These are phyloP conservation scores for Pardosa pseudoannulata DNA, from an alignment of 2,888 invertebrate genomes.

Conservation along the genomic window DNA sequence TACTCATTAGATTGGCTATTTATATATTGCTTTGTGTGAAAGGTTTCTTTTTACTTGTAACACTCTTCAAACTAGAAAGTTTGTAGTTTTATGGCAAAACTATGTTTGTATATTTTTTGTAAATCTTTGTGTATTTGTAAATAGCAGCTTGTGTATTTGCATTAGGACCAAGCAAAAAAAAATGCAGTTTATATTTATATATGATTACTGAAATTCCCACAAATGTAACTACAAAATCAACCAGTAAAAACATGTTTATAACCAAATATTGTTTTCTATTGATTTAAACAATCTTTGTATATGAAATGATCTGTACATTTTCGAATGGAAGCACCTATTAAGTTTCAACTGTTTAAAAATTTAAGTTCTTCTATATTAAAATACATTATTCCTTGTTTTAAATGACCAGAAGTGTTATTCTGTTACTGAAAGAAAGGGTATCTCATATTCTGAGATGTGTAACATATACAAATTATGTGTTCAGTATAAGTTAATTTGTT, in stretches of 20 bases:
- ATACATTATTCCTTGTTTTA: constrained; percentile 2
- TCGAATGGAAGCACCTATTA: not conserved
- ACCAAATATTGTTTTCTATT: too few species aligned
- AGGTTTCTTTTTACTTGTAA: constrained; percentile 35
- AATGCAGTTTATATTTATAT: constrained; percentile 61
- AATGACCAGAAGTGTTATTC: not conserved
- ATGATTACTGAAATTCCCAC: not conserved
- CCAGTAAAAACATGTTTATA: not conserved
- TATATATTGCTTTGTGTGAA: constrained; percentile 56
- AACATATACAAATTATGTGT: too few species aligned
- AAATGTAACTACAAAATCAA: not conserved
- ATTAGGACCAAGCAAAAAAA: constrained; percentile 70
- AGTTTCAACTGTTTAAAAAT: not conserved
- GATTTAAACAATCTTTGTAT: not conserved
- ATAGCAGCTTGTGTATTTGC: constrained; percentile 68
- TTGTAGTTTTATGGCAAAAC: constrained; percentile 55
- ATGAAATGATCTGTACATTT: constrained; percentile 12
- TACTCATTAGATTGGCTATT: too few species aligned
- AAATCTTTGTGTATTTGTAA: constrained; percentile 71
- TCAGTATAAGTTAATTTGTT: too few species aligned
- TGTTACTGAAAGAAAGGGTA: not conserved
- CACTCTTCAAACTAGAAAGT: constrained; percentile 34
- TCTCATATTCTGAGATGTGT: too few species aligned
- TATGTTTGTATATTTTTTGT: constrained; percentile 72
- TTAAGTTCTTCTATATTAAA: constrained; percentile 1